Evolutionary conservation across 1,140 invertebrate genomes (phyloP).

Genomic region (Tribolium madens): DNA sequence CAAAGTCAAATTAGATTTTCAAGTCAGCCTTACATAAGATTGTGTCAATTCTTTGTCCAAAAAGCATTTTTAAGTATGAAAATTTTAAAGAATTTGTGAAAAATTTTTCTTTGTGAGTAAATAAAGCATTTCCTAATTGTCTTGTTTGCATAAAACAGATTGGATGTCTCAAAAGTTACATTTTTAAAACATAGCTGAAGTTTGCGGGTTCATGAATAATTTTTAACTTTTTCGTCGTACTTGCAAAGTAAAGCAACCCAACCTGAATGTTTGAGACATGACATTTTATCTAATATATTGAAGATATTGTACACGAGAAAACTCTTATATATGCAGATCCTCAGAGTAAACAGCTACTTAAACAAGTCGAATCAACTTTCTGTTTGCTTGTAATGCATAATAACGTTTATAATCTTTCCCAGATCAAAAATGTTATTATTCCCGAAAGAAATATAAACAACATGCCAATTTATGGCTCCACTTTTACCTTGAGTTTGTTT

Average conservation of each 20-base stretch:
- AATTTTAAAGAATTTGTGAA: no score
- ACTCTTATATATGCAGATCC: conserved; percentile 15
- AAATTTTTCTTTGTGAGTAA: no score
- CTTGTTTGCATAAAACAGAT: not conserved
- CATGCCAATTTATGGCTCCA: not conserved
- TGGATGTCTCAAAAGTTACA: not conserved
- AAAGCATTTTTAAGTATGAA: no score
- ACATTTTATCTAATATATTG: conserved; percentile 23
- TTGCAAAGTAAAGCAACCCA: not conserved
- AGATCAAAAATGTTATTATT: not conserved
- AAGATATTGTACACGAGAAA: not conserved
- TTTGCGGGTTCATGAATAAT: conserved; percentile 23
- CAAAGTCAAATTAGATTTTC: no score
- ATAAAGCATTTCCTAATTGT: not conserved
- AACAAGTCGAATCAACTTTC: not conserved
- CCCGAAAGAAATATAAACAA: not conserved
- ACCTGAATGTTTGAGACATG: not conserved
- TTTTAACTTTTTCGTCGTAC: not conserved
- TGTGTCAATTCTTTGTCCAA: no score
- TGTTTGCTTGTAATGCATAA: not conserved
- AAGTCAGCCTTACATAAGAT: no score
- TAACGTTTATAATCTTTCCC: not conserved
- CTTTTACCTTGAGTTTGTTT: not conserved
- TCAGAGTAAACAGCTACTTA: conserved; percentile 2
- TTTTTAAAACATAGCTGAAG: not conserved